A percentile compares a stretch with the other conserved stretches of the same genome.
These are phyloP conservation scores for Drosophila kokeensis DNA, from an alignment of 2,888 invertebrate species.

Conservation along the genomic window DNA sequence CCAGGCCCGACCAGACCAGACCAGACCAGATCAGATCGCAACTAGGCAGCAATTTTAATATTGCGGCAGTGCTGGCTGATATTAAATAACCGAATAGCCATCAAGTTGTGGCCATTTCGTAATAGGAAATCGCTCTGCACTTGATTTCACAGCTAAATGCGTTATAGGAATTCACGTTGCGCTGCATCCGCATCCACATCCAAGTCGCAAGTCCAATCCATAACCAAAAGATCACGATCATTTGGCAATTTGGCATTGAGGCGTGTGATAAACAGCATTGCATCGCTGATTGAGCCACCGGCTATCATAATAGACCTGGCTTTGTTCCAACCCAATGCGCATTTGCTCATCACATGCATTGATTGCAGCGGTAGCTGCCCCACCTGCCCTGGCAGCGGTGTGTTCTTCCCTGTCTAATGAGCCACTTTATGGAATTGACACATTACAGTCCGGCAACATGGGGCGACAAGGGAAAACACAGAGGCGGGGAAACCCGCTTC, in stretches of 20 bases:
- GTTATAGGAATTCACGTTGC: constrained; percentile 61
- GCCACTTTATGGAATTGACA: constrained; percentile 80
- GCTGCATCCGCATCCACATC: constrained; percentile 29
- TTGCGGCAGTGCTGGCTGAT: constrained; percentile 60
- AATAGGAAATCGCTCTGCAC: constrained; percentile 74
- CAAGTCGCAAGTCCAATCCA: constrained; percentile 3
- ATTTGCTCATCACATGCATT: constrained; percentile 51
- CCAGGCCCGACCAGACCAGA: constrained; percentile 13
- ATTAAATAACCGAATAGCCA: constrained; percentile 81
- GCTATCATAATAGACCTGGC: constrained; percentile 20
- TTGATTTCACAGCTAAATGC: constrained; percentile 76
- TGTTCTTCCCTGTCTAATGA: constrained; percentile 65
- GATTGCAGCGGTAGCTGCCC: constrained; percentile 22
- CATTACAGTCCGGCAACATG: constrained; percentile 78
- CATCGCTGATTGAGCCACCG: constrained; percentile 52
- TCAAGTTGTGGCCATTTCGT: constrained; percentile 76
- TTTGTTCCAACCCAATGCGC: constrained; percentile 43
- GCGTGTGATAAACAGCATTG: constrained; percentile 77
- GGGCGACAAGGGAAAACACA: constrained; percentile 40
- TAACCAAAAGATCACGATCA: constrained; percentile 52
- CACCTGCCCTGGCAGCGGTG: constrained; percentile 17
- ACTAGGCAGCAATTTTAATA: constrained; percentile 60
- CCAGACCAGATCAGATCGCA: constrained; percentile 23
- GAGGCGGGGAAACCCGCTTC: constrained; percentile 1
- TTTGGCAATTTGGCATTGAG: constrained; percentile 72